Base-by-base conservation (phyloP, 2,888 invertebrate genomes). In the Colletes collaris region DNA sequence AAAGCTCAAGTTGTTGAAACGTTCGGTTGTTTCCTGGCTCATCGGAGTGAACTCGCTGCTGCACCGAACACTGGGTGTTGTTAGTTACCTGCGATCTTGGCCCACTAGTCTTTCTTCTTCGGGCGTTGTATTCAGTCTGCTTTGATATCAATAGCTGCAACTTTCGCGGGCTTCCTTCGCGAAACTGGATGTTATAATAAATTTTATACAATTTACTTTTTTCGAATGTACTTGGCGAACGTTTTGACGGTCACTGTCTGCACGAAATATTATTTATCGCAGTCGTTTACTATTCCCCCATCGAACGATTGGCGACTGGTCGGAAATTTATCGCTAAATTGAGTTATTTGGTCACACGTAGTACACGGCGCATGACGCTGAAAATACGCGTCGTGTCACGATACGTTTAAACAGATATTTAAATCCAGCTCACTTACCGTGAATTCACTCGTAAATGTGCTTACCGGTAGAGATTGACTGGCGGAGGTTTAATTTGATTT, bases 41-140 rank as follows among this genome's bases (percentile, higher is more conserved):
- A 69, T 71, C 63, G 19, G 2, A 50, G 40, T 59, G 50, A 50
- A 62, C 56, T 63, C 59, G 44, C 74, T 52, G 58, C 67, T 81
- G 69, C 19, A 64, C 44, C 16, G 52, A 13, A 35, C 46, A 53
- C 37, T 49, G 37, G 37, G 49, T 68, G 70, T 66, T 55, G 35
- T n/a, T 64, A 7, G n/a, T 65, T 7, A 55, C 3, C 10, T n/a
- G 7, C 27, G 37, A 35, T 58, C 27, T 27, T 27, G 1, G 27
- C 27, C 2, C 27, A 27, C 27, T 27, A 27, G 27, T 27, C 27
- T 27, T 53, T 44, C 27, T 16, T 16, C 7, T 40, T 40, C 4
- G 40, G 7, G 7, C 40, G 40, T 4, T 40, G 7, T 6, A 40
- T 40, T 40, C 40, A 4, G 4, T 40, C 7, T 40, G 40, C 40